Base-by-base conservation (phyloP, 2,888 invertebrate genomes). In the Chymomyza fuscimana region DNA sequence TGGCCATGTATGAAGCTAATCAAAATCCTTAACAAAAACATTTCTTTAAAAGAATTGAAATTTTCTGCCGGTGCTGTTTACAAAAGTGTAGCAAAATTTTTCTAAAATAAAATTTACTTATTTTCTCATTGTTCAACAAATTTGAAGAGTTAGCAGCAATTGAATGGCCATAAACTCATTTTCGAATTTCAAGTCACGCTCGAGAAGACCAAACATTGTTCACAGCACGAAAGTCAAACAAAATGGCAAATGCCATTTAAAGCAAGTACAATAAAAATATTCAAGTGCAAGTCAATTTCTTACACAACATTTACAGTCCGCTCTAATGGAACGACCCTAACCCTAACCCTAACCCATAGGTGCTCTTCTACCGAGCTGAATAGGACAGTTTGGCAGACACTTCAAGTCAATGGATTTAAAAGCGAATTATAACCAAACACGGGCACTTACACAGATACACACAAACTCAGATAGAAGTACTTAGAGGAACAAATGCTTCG, bases 221-320 rank as follows among this genome's bases (percentile, higher is more conserved):
- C 25, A 4, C 19, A 16, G 58, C 32, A 29, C 10, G 40, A 46
- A 46, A 46, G 40, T 46, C 6, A 59, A 59, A 32, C 29, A 36
- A 59, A 59, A 36, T 59, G 59, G 59, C 29, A 59, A 29, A 29
- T 4, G 22, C 29, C 29, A 7, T 29, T 56, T 56, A 15, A 56
- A 32, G n/a, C 29, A 59, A 22, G 12, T 29, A n/a, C 15, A 25
- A 25, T 15, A 59, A 59, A 59, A 59, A 59, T n/a, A 59, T 59
- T 59, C n/a, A 29, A 59, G 32, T 59, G n/a, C n/a, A 59, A 58
- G 22, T 58, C 29, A 25, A 22, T 58, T 58, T 58, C 29, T 46
- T 46, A 46, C 40, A 46, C 40, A 46, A 46, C 40, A 46, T 46
- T 46, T 46, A 46, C 40, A 46, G 40, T 46, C 12, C 12, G 40